Conservation (phyloP, 2,888 invertebrate genomes). For the Dynastes tityus region DNA sequence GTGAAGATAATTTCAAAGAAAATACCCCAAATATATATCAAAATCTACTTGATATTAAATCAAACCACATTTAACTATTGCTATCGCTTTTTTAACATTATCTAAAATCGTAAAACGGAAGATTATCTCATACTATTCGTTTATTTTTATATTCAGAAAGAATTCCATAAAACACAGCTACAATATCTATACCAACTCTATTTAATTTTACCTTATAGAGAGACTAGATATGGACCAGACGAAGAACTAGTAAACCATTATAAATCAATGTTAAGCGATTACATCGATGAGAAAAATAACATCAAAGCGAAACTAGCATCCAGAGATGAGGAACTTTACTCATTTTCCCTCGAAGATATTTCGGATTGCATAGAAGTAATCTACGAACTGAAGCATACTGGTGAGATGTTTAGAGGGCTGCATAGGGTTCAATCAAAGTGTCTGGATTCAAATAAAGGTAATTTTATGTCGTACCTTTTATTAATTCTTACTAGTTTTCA, state of each 20-base stretch:
- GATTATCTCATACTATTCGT: too few species aligned
- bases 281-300: conserved; percentile 59
- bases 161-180: too few species aligned
- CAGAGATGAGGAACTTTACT: conserved; percentile 34
- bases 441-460: conserved; percentile 40
- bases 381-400: conserved; percentile 61
- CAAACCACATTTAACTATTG: too few species aligned
- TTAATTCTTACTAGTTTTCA: not conserved
- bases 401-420: conserved; percentile 61
- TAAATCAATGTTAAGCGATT: conserved; percentile 57
- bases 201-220: conserved; percentile 54
- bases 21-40: too few species aligned
- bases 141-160: too few species aligned
- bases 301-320: conserved; percentile 54
- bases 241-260: conserved; percentile 59
- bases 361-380: conserved; percentile 56
- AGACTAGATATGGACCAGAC: conserved; percentile 57
- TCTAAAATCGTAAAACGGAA: too few species aligned
- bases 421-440: conserved; percentile 58
- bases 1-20: too few species aligned
- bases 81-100: too few species aligned
- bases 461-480: not conserved
- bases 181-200: not conserved
- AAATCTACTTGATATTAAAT: too few species aligned
- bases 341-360: conserved; percentile 58